A percentile compares a stretch with the other conserved stretches of the same genome.
phyloP scores from a whole-genome alignment of 2,797 vertebrate genomes.

The Acanthornis magna region DNA sequence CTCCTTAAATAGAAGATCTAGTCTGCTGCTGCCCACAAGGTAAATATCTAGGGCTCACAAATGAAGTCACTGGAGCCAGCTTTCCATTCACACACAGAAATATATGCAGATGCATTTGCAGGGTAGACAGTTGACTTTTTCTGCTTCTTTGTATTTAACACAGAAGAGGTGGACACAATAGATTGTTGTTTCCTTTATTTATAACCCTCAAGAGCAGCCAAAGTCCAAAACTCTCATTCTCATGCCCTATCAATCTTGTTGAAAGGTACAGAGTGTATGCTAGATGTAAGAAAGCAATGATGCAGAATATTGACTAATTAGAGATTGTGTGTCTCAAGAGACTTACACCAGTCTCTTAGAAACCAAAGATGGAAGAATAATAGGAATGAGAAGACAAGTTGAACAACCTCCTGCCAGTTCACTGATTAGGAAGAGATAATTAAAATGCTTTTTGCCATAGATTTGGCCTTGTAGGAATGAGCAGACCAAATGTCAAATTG shows the following conservation, averaged over 20 bases:
- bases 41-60: background rate
- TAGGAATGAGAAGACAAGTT: slow-evolving; percentile 21
- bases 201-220: background rate
- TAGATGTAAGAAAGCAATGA: slow-evolving; percentile 22
- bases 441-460: background rate
- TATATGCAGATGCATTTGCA: background rate
- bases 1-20: background rate
- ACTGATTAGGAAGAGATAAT: slow-evolving; percentile 52
- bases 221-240: background rate
- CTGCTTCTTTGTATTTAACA: background rate
- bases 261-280: background rate
- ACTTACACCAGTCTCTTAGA: background rate
- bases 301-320: slow-evolving; percentile 28
- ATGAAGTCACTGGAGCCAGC: background rate
- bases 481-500: background rate
- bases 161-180: background rate
- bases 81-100: background rate
- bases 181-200: slow-evolving; percentile 8
- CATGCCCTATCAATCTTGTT: slow-evolving; percentile 16
- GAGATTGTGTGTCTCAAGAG: background rate
- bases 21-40: background rate
- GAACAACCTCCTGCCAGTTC: slow-evolving; percentile 32
- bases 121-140: background rate
- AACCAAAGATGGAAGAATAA: slow-evolving; percentile 41
- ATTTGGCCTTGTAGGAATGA: background rate